Evolutionary conservation across 2,797 vertebrate genomes (phyloP), one percentile per base, ranked within the genome.

Genomic region (Falco rusticolus): DNA sequence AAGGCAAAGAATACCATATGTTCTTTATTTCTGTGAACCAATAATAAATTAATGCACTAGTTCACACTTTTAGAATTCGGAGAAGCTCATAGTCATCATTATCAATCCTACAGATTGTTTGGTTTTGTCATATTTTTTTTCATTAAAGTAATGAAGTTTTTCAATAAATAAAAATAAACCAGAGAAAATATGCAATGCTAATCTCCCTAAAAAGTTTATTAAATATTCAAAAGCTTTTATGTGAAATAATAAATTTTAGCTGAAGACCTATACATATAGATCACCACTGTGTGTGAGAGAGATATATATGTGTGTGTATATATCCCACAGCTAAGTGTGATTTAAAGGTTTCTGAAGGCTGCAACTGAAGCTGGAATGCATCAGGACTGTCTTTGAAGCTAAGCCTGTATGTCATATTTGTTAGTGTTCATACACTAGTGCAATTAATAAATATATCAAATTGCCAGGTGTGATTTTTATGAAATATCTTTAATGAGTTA

Each of bases 281-380:
- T 75, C 25, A 50, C 9, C 22, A 63, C 11, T 51, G 4, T 22
- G 29, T 60, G 26, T 13, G 11, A 41, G 39, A 41, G 37, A 61
- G 15, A 57, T 15, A 41, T 41, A 41, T 41, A 56, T 33, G 26
- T 45, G 8, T 18, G 16, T 45, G 4, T 18, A 22, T 18, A 3
- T 56, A 3, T 41, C 5, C 86, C 54, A 72, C 20, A 75, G 15
- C 14, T 76, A 80, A 93, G 33, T 84, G 53, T 81, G 81, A 94
- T 90, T 43, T 84, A 91, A 76, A 82, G 24, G 11, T 84, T 96
- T 94, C 77, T 84, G 81, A 95, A 85, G 47, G 64, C 69, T 87
- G 54, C 16, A 83, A 26, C 12, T 74, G 45, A 93, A 85, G 47
- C 45, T 71, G 63, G 72, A 89, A 93, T 82, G 24, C 56, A 61